A percentile compares a stretch with the other conserved stretches of the same genome.
These are phyloP conservation scores for Holocentrus rufus DNA, from an alignment of 2,797 vertebrate genomes.

Conservation along the genomic window DNA sequence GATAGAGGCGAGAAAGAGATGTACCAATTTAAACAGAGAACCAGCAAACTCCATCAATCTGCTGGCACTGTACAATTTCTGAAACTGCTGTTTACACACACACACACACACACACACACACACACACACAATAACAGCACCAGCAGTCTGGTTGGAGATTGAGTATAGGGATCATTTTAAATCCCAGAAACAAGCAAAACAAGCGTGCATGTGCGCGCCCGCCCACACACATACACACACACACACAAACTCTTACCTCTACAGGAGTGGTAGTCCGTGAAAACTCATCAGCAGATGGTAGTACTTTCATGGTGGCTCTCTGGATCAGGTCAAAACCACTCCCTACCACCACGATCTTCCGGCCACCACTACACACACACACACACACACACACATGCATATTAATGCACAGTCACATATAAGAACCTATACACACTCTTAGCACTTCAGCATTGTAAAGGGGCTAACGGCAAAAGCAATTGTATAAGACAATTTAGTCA, in stretches of 20 bases:
- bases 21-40: not conserved
- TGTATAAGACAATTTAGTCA: no score
- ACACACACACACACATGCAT: slow-evolving; percentile 7
- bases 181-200: not conserved
- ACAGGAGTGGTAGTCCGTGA: slow-evolving; percentile 15
- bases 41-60: slow-evolving; percentile 4
- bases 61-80: not conserved
- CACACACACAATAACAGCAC: not conserved
- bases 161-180: not conserved
- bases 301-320: slow-evolving; percentile 75
- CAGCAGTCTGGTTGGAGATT: not conserved
- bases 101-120: slow-evolving; percentile 9
- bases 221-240: no score
- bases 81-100: not conserved
- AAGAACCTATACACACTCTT: not conserved
- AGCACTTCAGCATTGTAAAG: not conserved
- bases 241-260: slow-evolving; percentile 62
- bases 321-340: slow-evolving; percentile 86
- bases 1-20: not conserved
- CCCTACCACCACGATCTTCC: slow-evolving; percentile 87
- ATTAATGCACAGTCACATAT: not conserved
- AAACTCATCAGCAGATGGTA: slow-evolving; percentile 61
- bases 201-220: no score
- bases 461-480: no score
- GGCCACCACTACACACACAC: slow-evolving; percentile 85